These are phyloP conservation scores for Catostylus mosaicus DNA, from an alignment of 30 jellyfish, hydroid and myxozoan species.

Conservation along the genomic window DNA sequence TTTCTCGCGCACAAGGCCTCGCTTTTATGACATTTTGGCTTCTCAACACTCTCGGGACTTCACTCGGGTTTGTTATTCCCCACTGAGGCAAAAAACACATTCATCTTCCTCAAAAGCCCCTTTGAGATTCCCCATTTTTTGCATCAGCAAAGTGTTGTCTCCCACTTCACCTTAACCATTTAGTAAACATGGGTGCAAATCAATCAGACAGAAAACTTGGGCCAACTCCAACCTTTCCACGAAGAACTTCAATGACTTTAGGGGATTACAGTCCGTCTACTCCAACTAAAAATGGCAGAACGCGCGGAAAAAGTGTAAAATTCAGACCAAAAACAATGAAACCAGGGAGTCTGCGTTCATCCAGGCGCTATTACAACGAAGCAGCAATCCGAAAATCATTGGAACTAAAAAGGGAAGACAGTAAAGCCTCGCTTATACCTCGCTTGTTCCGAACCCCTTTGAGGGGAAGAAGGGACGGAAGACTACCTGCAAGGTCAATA, in stretches of 20 bases:
- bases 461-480: background rate
- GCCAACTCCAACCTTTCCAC: background rate
- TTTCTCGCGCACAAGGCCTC: too few relatives aligned
- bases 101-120: too few relatives aligned
- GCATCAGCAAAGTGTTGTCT: too few relatives aligned
- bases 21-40: too few relatives aligned
- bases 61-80: too few relatives aligned
- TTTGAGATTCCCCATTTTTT: too few relatives aligned
- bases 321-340: background rate
- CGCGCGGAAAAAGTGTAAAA: background rate
- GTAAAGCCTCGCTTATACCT: constrained; percentile 19
- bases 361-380: constrained; percentile 14
- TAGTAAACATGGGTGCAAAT: constrained; percentile 1
- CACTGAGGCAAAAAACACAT: too few relatives aligned
- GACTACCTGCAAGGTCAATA: background rate
- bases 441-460: constrained; percentile 2
- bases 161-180: too few relatives aligned
- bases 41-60: too few relatives aligned
- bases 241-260: background rate
- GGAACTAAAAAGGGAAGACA: constrained; percentile 20
- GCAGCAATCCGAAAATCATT: background rate
- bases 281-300: background rate
- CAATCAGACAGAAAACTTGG: background rate
- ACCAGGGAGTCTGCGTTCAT: constrained; percentile 7
- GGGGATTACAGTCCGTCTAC: background rate